Conservation (phyloP, 2,888 invertebrate genomes). For the Leucophenga maculata region DNA sequence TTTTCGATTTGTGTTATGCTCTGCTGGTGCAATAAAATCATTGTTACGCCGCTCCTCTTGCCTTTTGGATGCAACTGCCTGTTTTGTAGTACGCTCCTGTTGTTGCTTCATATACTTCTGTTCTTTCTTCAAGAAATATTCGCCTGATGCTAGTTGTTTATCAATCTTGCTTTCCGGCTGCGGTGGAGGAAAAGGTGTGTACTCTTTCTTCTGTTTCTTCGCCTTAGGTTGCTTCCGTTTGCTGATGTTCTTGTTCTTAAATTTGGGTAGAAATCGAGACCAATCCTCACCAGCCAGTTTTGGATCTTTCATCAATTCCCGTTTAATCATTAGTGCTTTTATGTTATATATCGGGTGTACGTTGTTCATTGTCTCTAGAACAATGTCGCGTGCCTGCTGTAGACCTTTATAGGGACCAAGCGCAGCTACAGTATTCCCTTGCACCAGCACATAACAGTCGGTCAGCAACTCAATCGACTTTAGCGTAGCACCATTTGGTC, state of each 20-base stretch:
- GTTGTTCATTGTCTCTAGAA: constrained; percentile 98
- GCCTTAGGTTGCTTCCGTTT: constrained; percentile 91
- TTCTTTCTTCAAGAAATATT: constrained; percentile 94
- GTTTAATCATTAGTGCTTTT: constrained; percentile 96
- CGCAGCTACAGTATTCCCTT: constrained; percentile 97
- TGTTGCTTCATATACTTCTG: constrained; percentile 81
- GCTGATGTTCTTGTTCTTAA: constrained; percentile 89
- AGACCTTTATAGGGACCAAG: constrained; percentile 96
- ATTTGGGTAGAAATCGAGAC: constrained; percentile 96
- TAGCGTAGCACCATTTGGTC: constrained; percentile 97
- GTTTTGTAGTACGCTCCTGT: constrained; percentile 85
- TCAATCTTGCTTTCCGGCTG: constrained; percentile 95
- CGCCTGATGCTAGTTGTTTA: constrained; percentile 92
- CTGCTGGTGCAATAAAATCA: constrained; percentile 87
- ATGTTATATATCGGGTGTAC: constrained; percentile 99
- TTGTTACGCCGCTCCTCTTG: constrained; percentile 84
- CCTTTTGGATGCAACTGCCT: constrained; percentile 80
- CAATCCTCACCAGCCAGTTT: constrained; percentile 93
- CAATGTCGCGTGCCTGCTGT: constrained; percentile 88
- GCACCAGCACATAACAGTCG: constrained; percentile 95
- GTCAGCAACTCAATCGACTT: constrained; percentile 97
- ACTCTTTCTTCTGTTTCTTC: constrained; percentile 91
- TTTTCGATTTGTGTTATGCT: constrained; percentile 70
- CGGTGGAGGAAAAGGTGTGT: constrained; percentile 98
- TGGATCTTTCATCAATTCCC: constrained; percentile 94